A percentile compares a stretch with the other conserved stretches of the same genome.
These are phyloP conservation scores for Hyalella azteca DNA, from an alignment of 2,888 invertebrate species.

Conservation along the genomic window DNA sequence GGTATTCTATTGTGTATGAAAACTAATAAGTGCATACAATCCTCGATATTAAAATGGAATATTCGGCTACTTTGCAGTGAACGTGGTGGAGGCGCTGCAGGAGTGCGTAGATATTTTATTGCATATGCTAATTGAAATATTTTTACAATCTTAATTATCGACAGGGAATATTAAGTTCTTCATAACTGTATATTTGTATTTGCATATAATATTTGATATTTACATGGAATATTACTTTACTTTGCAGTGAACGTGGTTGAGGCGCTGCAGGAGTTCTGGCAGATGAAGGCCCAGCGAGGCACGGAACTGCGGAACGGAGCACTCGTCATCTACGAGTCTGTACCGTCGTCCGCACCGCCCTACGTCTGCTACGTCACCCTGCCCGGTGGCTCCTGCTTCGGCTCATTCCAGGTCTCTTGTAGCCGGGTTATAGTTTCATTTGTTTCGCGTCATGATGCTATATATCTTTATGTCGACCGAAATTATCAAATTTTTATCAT, in stretches of 20 bases:
- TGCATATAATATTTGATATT: background rate
- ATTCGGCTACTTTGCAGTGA: too few relatives aligned
- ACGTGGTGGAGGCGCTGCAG: too few relatives aligned
- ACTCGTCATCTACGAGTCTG: constrained; percentile 92
- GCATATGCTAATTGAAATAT: too few relatives aligned
- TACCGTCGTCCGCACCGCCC: constrained; percentile 86
- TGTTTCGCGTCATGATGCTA: background rate
- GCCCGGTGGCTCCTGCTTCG: constrained; percentile 94
- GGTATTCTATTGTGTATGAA: too few relatives aligned
- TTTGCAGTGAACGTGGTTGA: constrained; percentile 90
- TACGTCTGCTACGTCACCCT: constrained; percentile 94
- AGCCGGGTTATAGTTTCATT: background rate
- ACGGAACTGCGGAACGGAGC: constrained; percentile 84
- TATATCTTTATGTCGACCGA: too few relatives aligned
- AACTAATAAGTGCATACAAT: too few relatives aligned
- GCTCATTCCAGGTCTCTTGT: constrained; percentile 82
- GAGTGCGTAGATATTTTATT: too few relatives aligned
- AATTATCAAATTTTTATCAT: too few relatives aligned
- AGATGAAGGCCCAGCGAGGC: constrained; percentile 90
- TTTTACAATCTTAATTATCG: too few relatives aligned
- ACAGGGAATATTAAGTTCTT: too few relatives aligned
- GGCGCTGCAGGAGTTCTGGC: constrained; percentile 95
- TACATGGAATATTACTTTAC: background rate
- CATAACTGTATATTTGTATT: too few relatives aligned
- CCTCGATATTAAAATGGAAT: too few relatives aligned